Evolutionary conservation across 2,113 vertebrate species (phyloP).

Genomic region (human (Homo sapiens)): DNA sequence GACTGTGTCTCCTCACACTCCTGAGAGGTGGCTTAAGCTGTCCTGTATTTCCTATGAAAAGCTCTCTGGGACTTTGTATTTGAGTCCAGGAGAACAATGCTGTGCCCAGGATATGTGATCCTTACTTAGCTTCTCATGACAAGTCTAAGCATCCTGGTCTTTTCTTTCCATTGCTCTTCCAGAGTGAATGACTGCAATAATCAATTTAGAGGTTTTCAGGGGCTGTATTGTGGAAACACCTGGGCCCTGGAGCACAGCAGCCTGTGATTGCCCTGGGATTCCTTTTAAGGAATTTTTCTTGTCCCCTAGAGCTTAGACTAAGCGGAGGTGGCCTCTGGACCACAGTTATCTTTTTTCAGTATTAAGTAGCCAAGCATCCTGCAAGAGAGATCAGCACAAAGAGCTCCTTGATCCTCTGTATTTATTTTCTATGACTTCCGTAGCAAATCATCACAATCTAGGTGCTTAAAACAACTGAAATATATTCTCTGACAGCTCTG

Average conservation of each 20-base stretch:
- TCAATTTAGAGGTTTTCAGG: neutral
- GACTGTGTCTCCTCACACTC: neutral
- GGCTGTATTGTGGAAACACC: neutral
- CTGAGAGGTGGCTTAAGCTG: neutral
- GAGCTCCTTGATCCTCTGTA: too few species aligned
- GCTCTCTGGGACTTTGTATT: neutral
- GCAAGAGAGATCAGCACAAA: neutral
- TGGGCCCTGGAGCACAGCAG: fast-evolving
- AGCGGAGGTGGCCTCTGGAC: neutral
- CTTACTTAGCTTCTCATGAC: fast-evolving
- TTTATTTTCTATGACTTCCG: neutral
- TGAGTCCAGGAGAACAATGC: neutral
- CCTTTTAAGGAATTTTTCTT: neutral
- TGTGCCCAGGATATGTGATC: fast-evolving
- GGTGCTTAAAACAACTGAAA: neutral
- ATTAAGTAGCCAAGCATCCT: neutral
- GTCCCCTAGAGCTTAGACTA: neutral
- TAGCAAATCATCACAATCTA: fast-evolving
- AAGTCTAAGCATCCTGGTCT: neutral
- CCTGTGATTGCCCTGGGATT: fast-evolving
- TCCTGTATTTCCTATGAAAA: neutral
- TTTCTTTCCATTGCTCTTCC: neutral
- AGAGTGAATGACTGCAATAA: neutral
- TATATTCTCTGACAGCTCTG: neutral
- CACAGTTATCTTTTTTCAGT: neutral